These are phyloP conservation scores for Heliocidaris tuberculata DNA, from an alignment of 35 echinoderm and acorn worm genomes.

Conservation along the genomic window DNA sequence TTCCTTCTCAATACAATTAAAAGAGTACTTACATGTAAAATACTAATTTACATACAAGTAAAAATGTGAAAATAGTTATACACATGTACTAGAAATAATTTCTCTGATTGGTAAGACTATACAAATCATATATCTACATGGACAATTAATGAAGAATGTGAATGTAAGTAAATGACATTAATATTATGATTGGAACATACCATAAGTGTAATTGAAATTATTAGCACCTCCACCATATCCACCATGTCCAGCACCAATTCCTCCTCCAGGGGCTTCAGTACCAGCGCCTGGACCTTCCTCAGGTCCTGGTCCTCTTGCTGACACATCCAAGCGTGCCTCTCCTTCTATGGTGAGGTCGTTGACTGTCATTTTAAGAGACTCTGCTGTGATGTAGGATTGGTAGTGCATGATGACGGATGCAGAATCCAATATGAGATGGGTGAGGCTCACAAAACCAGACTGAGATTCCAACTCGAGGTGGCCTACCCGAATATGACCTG, in stretches of 20 bases:
- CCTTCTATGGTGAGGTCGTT: constrained; percentile 74
- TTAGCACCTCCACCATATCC: constrained; percentile 84
- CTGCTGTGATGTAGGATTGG: constrained; percentile 59
- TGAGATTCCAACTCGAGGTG: constrained; percentile 67
- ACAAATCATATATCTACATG: no score
- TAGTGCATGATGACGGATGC: constrained; percentile 70
- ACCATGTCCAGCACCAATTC: constrained; percentile 75
- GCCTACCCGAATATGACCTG: constrained; percentile 69
- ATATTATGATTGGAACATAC: constrained; percentile 27
- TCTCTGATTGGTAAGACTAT: no score
- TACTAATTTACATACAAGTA: no score
- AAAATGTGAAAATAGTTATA: no score
- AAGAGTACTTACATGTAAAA: no score
- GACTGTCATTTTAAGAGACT: constrained; percentile 60
- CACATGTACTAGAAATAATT: no score
- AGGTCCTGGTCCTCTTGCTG: constrained; percentile 60
- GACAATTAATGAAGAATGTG: no score
- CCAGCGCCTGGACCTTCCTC: constrained; percentile 57
- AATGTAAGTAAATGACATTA: no score
- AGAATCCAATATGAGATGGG: constrained; percentile 59
- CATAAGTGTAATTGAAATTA: constrained; percentile 53
- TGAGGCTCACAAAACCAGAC: constrained; percentile 58
- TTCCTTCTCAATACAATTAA: no score
- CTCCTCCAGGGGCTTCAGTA: neutral
- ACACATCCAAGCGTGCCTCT: constrained; percentile 68